Evolutionary conservation across 1,140 invertebrate species (phyloP).

Genomic region (Anagrus nilaparvatae): DNA sequence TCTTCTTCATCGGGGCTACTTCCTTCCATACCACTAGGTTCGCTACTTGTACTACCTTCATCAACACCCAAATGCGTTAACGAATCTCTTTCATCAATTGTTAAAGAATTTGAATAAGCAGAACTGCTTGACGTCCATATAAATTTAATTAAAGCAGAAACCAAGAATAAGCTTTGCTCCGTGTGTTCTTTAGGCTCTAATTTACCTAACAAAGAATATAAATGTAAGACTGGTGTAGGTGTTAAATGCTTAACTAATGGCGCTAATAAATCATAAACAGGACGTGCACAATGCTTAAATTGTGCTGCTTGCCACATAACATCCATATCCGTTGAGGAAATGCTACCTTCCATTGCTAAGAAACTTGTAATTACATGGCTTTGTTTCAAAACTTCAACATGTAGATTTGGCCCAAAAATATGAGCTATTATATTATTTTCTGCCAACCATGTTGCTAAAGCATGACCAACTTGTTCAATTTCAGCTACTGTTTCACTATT

Average conservation of each 20-base stretch:
- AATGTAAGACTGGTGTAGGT: slow-evolving; percentile 73
- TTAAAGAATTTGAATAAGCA: slow-evolving; percentile 36
- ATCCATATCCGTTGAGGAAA: slow-evolving; percentile 85
- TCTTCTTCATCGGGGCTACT: slow-evolving; percentile 64
- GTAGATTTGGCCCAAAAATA: slow-evolving; percentile 90
- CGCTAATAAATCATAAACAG: slow-evolving; percentile 82
- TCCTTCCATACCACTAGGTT: slow-evolving; percentile 58
- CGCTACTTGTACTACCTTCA: slow-evolving; percentile 43
- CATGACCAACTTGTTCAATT: slow-evolving; percentile 71
- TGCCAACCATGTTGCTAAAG: slow-evolving; percentile 78
- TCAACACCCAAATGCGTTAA: slow-evolving; percentile 25
- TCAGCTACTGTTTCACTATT: slow-evolving; percentile 77
- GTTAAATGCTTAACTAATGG: slow-evolving; percentile 84
- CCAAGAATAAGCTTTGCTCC: slow-evolving; percentile 83
- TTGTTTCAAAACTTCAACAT: slow-evolving; percentile 92
- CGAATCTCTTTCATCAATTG: slow-evolving; percentile 36
- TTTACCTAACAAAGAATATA: slow-evolving; percentile 73
- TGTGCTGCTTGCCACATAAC: slow-evolving; percentile 90
- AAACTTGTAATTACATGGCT: slow-evolving; percentile 89
- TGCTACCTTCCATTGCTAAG: slow-evolving; percentile 79
- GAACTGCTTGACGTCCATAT: slow-evolving; percentile 72
- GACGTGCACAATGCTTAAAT: slow-evolving; percentile 86
- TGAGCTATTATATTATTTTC: slow-evolving; percentile 88
- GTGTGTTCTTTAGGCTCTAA: slow-evolving; percentile 84
- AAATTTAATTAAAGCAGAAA: slow-evolving; percentile 79